Conservation (phyloP, 2,888 invertebrate species). For the Callimorpha dominula region DNA sequence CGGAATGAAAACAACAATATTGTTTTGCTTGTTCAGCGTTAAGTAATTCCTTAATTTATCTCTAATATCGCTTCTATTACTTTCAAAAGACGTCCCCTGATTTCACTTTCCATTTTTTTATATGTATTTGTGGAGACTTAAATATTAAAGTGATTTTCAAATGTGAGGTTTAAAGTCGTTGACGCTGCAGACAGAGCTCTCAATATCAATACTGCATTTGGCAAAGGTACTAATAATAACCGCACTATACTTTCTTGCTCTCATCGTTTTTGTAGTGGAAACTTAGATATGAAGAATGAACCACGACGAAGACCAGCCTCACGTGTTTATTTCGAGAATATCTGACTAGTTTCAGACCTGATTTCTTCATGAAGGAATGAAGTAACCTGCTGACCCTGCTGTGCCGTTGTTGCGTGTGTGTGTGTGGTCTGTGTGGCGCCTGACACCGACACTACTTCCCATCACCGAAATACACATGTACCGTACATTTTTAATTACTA, state of each 20-base stretch:
- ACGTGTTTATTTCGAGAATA: not conserved
- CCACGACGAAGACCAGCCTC: not conserved
- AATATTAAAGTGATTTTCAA: no score
- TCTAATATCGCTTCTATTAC: not conserved
- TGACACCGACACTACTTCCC: no score
- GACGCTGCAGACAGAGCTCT: no score
- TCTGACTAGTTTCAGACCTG: not conserved
- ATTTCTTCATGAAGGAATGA: no score
- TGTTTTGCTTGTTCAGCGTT: conserved; percentile 8
- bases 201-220: not conserved
- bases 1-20: conserved; percentile 29
- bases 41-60: conserved; percentile 5
- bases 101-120: not conserved
- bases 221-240: not conserved
- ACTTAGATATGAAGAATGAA: no score
- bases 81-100: not conserved
- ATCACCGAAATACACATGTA: no score
- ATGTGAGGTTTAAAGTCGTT: no score
- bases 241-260: not conserved
- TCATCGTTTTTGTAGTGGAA: not conserved
- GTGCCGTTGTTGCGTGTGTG: not conserved
- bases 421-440: no score
- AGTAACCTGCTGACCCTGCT: not conserved
- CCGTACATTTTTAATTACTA: no score
- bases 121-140: no score